Evolutionary conservation across 2,888 invertebrate genomes (phyloP), one percentile per base, ranked within the genome.

Genomic region (Orthonevra nobilis): DNA sequence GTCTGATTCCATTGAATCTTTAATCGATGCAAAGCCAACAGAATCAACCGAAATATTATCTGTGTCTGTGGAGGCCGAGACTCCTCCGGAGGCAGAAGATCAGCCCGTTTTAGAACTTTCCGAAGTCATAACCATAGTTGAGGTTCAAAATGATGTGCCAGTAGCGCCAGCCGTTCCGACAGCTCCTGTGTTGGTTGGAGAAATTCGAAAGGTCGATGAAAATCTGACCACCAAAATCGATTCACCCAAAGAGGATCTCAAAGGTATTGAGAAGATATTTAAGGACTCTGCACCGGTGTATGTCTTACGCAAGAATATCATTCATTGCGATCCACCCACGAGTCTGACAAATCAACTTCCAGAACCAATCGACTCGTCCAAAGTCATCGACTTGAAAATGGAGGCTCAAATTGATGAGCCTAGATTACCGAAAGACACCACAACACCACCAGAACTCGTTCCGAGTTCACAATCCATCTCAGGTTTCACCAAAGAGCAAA

Each of bases 261-360:
- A 40, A 12, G 61, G 36, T 1, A 60, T 79, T n/a, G 66, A 79
- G 17, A 60, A 79, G 42, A 72, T 79, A 6, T 79, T 79, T 12
- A 46, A 28, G n/a, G 79, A 79, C 28, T 17, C 26, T 1, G 61
- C 73, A 2, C 79, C 79, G 1, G 32, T 79, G 7, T 79, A 79
- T 23, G 66, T 79, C 28, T 7, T 79, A 1, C 73, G 66, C 1
- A 79, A 79, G 40, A 79, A 79, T 19, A 68, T 79, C 12, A 79
- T 79, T 15, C 79, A 79, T 12, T 79, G 79, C 26, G 79, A 79
- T 30, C 79, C 79, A 1, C 79, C 79, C 1, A 68, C n/a, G n/a
- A n/a, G n/a, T n/a, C n/a, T n/a, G n/a, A n/a, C n/a, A n/a, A n/a
- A n/a, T n/a, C n/a, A n/a, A n/a, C n/a, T n/a, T n/a, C n/a, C n/a